These are phyloP conservation scores for Gymnothorax reevesii DNA, from an alignment of 2,797 vertebrate species.

Conservation along the genomic window DNA sequence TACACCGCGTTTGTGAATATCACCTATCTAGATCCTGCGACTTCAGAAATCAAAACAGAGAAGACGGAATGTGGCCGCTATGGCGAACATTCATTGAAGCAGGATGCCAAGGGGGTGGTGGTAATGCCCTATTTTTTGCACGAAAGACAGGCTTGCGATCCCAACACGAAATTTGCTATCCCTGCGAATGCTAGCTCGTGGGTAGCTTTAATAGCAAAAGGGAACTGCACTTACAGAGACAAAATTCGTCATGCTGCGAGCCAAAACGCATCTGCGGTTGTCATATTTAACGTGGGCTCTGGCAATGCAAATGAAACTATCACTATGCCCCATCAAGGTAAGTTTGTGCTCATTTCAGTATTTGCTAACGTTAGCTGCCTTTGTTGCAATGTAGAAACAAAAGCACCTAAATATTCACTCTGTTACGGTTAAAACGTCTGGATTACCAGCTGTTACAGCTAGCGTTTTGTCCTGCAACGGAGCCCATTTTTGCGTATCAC, in stretches of 20 bases:
- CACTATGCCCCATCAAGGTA: constrained; percentile 92
- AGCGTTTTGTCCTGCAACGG: not conserved
- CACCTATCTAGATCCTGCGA: constrained; percentile 85
- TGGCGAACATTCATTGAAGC: constrained; percentile 93
- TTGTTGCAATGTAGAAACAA: not conserved
- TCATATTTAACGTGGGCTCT: constrained; percentile 90
- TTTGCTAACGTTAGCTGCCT: not conserved
- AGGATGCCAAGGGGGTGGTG: constrained; percentile 85
- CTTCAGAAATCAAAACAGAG: constrained; percentile 79
- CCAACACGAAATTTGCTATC: constrained; percentile 76
- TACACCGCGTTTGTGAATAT: constrained; percentile 98
- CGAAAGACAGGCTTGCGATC: constrained; percentile 87
- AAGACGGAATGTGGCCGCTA: constrained; percentile 94
- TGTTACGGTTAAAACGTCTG: not conserved
- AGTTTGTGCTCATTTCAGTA: constrained; percentile 56
- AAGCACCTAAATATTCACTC: not conserved
- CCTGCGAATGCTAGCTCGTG: constrained; percentile 71
- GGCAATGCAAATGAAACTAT: constrained; percentile 86
- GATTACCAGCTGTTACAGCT: not conserved
- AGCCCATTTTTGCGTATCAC: not conserved
- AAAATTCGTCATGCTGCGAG: constrained; percentile 86
- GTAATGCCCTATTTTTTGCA: constrained; percentile 72
- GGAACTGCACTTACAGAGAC: constrained; percentile 87
- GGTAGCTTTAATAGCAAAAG: constrained; percentile 89
- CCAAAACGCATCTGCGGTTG: constrained; percentile 90